phyloP scores from a whole-genome alignment of 1,140 invertebrate species.

The Tetranychus cinnabarinus region DNA sequence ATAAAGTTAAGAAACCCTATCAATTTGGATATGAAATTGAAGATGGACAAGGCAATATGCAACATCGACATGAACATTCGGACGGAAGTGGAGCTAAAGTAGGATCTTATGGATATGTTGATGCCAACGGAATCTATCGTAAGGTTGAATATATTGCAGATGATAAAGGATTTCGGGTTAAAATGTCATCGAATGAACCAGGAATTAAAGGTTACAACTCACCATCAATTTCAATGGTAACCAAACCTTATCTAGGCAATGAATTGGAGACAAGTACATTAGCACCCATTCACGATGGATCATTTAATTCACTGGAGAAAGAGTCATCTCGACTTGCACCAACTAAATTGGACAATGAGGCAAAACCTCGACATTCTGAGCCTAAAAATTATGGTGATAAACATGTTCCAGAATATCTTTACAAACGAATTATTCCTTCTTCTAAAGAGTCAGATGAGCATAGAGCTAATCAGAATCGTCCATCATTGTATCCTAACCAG shows the following conservation, averaged over 20 bases:
- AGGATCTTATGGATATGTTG: slow-evolving; percentile 3
- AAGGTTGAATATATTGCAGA: slow-evolving; percentile 3
- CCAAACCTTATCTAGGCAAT: not conserved
- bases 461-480: too few species aligned
- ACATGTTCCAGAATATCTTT: not conserved
- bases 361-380: not conserved
- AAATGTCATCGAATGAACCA: slow-evolving; percentile 1
- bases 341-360: not conserved
- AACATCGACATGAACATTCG: slow-evolving; percentile 9
- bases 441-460: too few species aligned
- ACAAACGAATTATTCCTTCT: not conserved
- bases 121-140: slow-evolving; percentile 1
- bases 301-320: not conserved
- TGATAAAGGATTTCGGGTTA: not conserved
- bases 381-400: not conserved
- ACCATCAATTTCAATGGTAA: not conserved
- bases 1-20: slow-evolving; percentile 1
- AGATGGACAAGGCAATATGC: slow-evolving; percentile 12
- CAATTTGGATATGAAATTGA: slow-evolving; percentile 11
- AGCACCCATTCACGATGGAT: not conserved
- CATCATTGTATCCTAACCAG: too few species aligned
- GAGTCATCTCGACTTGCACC: not conserved
- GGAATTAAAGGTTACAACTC: not conserved
- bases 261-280: not conserved
- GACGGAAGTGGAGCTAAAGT: slow-evolving; percentile 4